Evolutionary conservation across 2,113 vertebrate species (phyloP).

Genomic region (Tapirus terrestris): DNA sequence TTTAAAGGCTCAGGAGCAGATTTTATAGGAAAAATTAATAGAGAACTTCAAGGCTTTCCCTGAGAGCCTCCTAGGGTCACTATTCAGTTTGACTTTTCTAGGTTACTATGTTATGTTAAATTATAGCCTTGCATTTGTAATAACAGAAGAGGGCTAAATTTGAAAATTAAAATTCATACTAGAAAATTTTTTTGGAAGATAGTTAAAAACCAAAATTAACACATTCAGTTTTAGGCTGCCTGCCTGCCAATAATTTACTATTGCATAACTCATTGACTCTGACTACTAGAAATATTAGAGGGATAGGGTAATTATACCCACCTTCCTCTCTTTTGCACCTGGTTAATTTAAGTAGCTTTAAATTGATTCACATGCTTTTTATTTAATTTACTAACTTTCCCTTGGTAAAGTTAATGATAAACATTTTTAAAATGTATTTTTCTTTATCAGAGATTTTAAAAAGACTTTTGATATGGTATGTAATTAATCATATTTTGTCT

Average conservation of each 20-base stretch:
- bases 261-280: conserved; percentile 59
- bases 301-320: background rate
- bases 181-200: background rate
- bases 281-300: conserved; percentile 44
- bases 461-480: conserved; percentile 68
- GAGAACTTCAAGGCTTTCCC: background rate
- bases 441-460: conserved; percentile 74
- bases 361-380: conserved; percentile 67
- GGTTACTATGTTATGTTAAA: conserved; percentile 54
- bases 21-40: conserved; percentile 42
- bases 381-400: conserved; percentile 68
- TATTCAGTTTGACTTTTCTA: conserved; percentile 52
- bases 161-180: conserved; percentile 14
- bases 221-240: background rate
- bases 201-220: background rate
- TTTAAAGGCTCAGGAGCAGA: background rate
- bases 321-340: background rate
- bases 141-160: background rate
- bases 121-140: background rate
- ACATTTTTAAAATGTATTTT: conserved; percentile 73
- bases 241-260: background rate
- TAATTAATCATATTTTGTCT: conserved; percentile 75
- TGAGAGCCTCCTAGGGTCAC: background rate
- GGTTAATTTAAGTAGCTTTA: conserved; percentile 18
- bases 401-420: conserved; percentile 60